A percentile compares a stretch with the other conserved stretches of the same genome.
Conservation (phyloP, 2,113 vertebrate genomes). For the Bettongia penicillata region DNA sequence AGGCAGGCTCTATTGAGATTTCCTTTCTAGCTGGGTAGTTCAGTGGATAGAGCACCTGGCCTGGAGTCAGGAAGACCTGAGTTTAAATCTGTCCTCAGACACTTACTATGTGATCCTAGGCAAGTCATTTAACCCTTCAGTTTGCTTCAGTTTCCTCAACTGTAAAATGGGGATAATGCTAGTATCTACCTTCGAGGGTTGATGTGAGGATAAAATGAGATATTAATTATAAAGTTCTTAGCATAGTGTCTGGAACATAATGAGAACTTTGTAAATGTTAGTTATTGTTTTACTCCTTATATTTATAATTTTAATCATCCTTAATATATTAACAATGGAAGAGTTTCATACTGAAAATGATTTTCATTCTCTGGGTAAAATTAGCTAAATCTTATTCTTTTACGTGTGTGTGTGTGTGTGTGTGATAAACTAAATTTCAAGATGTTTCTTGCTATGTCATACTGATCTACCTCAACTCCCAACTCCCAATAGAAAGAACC, state of each 20-base stretch:
- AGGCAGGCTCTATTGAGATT: background rate
- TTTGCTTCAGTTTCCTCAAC: too few species aligned
- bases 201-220: background rate
- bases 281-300: background rate
- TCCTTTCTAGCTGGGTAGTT: background rate
- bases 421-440: background rate
- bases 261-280: background rate
- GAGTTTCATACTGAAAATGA: background rate
- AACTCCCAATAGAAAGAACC: background rate
- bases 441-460: background rate
- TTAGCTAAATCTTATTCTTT: background rate
- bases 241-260: background rate
- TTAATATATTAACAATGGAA: background rate
- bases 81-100: background rate
- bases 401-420: background rate
- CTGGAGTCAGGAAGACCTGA: too few species aligned
- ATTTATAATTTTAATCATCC: background rate
- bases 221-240: too few species aligned
- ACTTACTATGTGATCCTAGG: background rate
- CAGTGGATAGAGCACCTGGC: background rate
- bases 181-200: background rate
- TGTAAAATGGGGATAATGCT: too few species aligned
- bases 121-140: background rate
- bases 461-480: background rate
- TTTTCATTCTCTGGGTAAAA: background rate